phyloP scores from a whole-genome alignment of 1,140 invertebrate genomes.

The Trichonephila inaurata region DNA sequence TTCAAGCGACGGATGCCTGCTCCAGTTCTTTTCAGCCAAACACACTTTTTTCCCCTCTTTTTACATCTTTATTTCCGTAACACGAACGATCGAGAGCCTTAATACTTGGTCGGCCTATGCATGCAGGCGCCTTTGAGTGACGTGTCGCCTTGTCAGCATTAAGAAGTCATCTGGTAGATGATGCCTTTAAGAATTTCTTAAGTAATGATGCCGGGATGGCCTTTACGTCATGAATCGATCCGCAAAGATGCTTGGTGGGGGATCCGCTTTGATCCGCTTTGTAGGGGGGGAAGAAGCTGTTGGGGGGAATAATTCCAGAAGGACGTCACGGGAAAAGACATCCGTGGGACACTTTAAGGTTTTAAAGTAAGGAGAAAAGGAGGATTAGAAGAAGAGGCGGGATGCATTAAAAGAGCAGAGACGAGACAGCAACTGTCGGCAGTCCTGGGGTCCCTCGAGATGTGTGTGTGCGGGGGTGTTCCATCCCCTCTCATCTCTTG shows the following conservation, averaged over 20 bases:
- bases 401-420: slow-evolving; percentile 69
- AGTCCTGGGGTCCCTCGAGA: slow-evolving; percentile 28
- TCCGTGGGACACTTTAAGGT: slow-evolving; percentile 75
- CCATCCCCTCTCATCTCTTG: background rate
- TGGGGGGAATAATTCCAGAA: background rate
- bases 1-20: background rate
- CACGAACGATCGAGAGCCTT: background rate
- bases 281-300: slow-evolving; percentile 15
- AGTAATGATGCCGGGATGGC: slow-evolving; percentile 70
- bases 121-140: slow-evolving; percentile 56
- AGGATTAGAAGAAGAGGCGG: slow-evolving; percentile 73
- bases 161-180: slow-evolving; percentile 64
- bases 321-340: slow-evolving; percentile 62
- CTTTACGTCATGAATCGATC: slow-evolving; percentile 43
- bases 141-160: slow-evolving; percentile 71
- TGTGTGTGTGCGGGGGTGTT: background rate
- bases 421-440: slow-evolving; percentile 61
- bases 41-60: background rate
- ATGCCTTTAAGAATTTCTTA: slow-evolving; percentile 75
- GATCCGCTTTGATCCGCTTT: slow-evolving; percentile 63
- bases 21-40: background rate
- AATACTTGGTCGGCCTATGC: background rate
- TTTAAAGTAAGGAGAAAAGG: slow-evolving; percentile 73
- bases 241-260: slow-evolving; percentile 7
- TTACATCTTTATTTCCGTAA: background rate